Conservation (phyloP, 30 jellyfish, hydroid and myxozoan genomes). For the Aurelia sp. region DNA sequence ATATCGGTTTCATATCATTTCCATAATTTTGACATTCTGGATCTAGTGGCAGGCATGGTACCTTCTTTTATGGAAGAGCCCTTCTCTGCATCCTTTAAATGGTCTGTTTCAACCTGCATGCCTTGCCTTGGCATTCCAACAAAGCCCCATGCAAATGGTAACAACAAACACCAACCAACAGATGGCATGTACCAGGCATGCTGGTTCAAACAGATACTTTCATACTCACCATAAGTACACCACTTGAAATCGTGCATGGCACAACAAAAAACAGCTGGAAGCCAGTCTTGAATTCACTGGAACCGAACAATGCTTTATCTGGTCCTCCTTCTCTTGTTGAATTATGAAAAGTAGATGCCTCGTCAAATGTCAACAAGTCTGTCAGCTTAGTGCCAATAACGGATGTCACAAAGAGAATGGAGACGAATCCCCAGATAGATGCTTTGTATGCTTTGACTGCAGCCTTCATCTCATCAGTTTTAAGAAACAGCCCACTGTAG, state of each 20-base stretch:
- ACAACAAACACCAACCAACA: too few relatives aligned
- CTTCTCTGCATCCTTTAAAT: too few relatives aligned
- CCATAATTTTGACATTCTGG: too few relatives aligned
- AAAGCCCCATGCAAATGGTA: too few relatives aligned
- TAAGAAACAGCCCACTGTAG: slow-evolving; percentile 87
- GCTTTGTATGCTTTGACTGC: slow-evolving; percentile 92
- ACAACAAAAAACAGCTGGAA: slow-evolving; percentile 79
- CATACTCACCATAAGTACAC: slow-evolving; percentile 92
- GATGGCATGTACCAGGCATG: too few relatives aligned
- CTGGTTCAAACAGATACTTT: too few relatives aligned
- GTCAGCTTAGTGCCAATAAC: slow-evolving; percentile 82
- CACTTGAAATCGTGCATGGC: slow-evolving; percentile 95
- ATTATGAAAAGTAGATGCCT: slow-evolving; percentile 27
- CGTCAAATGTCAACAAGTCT: slow-evolving; percentile 62
- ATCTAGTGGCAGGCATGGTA: too few relatives aligned
- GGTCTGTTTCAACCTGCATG: too few relatives aligned
- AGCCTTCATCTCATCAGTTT: slow-evolving; percentile 86
- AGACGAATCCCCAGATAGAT: slow-evolving; percentile 76
- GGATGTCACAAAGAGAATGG: slow-evolving; percentile 78
- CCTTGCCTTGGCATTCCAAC: too few relatives aligned
- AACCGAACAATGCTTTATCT: slow-evolving; percentile 71
- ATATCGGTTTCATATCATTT: too few relatives aligned
- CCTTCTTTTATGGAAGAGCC: too few relatives aligned
- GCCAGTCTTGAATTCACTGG: slow-evolving; percentile 85
- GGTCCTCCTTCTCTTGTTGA: slow-evolving; percentile 48